Evolutionary conservation across 2,797 vertebrate species (phyloP).

Genomic region (Bovichtus variegatus): DNA sequence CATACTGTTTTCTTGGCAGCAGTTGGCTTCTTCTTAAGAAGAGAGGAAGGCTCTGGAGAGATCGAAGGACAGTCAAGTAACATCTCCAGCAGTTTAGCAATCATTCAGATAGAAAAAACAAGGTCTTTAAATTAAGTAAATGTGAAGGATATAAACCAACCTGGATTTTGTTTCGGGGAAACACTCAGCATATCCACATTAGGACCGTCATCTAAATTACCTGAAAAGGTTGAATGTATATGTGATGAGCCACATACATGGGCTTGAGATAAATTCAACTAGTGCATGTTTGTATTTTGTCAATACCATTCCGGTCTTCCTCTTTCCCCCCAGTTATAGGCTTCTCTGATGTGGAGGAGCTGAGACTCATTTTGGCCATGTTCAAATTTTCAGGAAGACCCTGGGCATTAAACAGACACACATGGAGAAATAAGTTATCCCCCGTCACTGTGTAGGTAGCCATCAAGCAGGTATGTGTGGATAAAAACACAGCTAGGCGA

Average conservation of each 20-base stretch:
- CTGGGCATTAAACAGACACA: constrained; percentile 51
- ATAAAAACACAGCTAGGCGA: not conserved
- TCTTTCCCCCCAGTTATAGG: constrained; percentile 38
- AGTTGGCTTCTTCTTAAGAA: constrained; percentile 94
- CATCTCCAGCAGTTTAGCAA: not conserved
- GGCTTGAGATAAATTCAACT: not conserved
- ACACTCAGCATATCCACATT: constrained; percentile 89
- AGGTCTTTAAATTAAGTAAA: not conserved
- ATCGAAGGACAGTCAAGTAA: constrained; percentile 1
- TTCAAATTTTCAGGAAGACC: constrained; percentile 60
- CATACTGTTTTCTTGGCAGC: constrained; percentile 91
- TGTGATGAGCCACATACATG: not conserved
- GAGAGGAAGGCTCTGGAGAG: constrained; percentile 86
- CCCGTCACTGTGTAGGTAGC: not conserved
- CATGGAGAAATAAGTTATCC: not conserved
- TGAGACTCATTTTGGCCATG: constrained; percentile 70
- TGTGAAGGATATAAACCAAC: constrained; percentile 34
- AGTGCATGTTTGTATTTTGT: not conserved
- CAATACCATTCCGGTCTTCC: constrained; percentile 78
- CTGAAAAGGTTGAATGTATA: constrained; percentile 68
- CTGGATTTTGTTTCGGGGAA: constrained; percentile 87
- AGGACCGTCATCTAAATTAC: constrained; percentile 86
- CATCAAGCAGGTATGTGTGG: not conserved
- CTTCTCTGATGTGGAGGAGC: constrained; percentile 47
- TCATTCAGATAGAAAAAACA: not conserved